These are phyloP conservation scores for Patella pellucida DNA, from an alignment of 2,888 invertebrate genomes.

Conservation along the genomic window DNA sequence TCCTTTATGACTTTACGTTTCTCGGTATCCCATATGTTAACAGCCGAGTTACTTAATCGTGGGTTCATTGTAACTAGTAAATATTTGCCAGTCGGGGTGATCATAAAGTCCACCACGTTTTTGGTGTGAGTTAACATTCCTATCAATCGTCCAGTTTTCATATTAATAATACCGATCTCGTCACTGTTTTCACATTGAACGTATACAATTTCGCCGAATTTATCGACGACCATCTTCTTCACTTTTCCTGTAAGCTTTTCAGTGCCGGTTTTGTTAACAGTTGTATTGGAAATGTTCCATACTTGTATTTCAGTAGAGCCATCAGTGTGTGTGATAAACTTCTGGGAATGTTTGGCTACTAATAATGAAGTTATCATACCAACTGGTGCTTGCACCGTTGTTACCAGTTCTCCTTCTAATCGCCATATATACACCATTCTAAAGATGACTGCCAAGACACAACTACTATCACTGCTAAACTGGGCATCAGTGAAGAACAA, in stretches of 20 bases:
- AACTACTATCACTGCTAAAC: conserved; percentile 63
- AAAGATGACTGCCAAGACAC: conserved; percentile 65
- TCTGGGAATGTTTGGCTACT: conserved; percentile 51
- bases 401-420: conserved; percentile 48
- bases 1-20: conserved; percentile 62
- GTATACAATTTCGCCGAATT: conserved; percentile 54
- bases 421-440: conserved; percentile 68
- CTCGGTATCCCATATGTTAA: conserved; percentile 66
- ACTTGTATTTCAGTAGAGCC: conserved; percentile 58
- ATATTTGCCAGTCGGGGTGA: conserved; percentile 61
- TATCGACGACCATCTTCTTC: conserved; percentile 53
- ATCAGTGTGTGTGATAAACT: conserved; percentile 59
- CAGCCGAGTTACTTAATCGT: conserved; percentile 49
- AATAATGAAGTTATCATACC: conserved; percentile 61
- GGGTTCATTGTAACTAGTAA: conserved; percentile 56
- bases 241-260: conserved; percentile 65
- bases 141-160: conserved; percentile 62
- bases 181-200: conserved; percentile 62
- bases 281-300: conserved; percentile 47
- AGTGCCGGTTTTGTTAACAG: not conserved
- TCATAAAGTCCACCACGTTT: conserved; percentile 56
- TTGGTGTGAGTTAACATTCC: conserved; percentile 68
- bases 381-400: conserved; percentile 64
- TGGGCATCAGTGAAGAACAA: conserved; percentile 61
- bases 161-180: conserved; percentile 68